These are phyloP conservation scores for Drosophila incognita DNA, from an alignment of 2,888 invertebrate species.

Conservation along the genomic window DNA sequence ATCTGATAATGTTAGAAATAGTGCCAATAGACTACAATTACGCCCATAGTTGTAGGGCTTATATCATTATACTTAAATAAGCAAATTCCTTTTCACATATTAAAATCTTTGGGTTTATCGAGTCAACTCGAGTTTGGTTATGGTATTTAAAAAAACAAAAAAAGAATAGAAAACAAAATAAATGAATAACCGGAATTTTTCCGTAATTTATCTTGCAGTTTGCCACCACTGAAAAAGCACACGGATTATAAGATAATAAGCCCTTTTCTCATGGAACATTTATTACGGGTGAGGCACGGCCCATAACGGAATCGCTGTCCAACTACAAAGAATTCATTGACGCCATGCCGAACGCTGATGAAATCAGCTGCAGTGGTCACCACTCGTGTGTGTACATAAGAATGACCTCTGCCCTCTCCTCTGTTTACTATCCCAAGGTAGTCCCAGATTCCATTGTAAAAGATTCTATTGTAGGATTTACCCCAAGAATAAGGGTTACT, in stretches of 20 bases:
- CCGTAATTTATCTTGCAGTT: slow-evolving; percentile 43
- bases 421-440: slow-evolving; percentile 39
- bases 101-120: background rate
- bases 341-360: slow-evolving; percentile 48
- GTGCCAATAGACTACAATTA: background rate
- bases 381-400: slow-evolving; percentile 12
- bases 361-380: slow-evolving; percentile 35
- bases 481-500: slow-evolving; percentile 62
- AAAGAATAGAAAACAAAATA: background rate
- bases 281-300: slow-evolving; percentile 37
- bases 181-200: slow-evolving; percentile 55
- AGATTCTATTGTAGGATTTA: slow-evolving; percentile 11
- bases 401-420: slow-evolving; percentile 50
- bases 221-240: slow-evolving; percentile 57
- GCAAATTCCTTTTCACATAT: background rate
- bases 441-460: slow-evolving; percentile 25
- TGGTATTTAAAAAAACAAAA: background rate
- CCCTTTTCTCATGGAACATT: slow-evolving; percentile 65
- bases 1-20: background rate
- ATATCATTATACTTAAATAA: background rate
- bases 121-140: background rate
- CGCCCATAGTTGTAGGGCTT: background rate
- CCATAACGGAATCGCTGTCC: slow-evolving; percentile 54
- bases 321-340: slow-evolving; percentile 47
- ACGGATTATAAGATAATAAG: slow-evolving; percentile 61